These are phyloP conservation scores for Melanotaenia duboulayi DNA, from an alignment of 2,113 vertebrate species.

Conservation along the genomic window DNA sequence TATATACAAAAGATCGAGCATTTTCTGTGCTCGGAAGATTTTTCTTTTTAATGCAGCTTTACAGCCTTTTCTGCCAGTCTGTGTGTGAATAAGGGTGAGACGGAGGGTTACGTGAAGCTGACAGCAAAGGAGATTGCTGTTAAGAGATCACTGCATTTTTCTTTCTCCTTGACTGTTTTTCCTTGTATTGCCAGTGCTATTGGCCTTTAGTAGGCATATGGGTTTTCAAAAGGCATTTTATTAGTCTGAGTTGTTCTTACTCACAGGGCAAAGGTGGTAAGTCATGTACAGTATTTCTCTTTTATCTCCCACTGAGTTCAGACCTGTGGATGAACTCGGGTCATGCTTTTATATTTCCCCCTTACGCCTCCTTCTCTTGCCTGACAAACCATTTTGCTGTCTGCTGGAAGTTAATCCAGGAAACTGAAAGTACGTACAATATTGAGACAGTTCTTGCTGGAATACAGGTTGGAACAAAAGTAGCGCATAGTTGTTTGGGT, in stretches of 20 bases:
- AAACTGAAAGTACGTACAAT: slow-evolving; percentile 31
- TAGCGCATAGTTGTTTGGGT: not conserved
- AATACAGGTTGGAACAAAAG: not conserved
- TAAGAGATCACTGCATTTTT: slow-evolving; percentile 73
- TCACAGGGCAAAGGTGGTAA: slow-evolving; percentile 75
- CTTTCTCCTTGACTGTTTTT: slow-evolving; percentile 55
- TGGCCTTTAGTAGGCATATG: slow-evolving; percentile 72
- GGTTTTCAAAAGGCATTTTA: slow-evolving; percentile 76
- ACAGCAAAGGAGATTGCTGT: slow-evolving; percentile 74
- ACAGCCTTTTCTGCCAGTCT: slow-evolving; percentile 34
- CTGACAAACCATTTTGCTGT: slow-evolving; percentile 57
- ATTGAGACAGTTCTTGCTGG: slow-evolving; percentile 13
- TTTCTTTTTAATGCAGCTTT: slow-evolving; percentile 64
- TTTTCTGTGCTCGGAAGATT: slow-evolving; percentile 41
- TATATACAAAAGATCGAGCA: slow-evolving; percentile 50
- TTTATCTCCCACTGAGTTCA: slow-evolving; percentile 60
- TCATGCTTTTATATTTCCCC: slow-evolving; percentile 72
- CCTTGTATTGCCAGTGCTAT: slow-evolving; percentile 54
- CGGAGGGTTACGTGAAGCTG: slow-evolving; percentile 67
- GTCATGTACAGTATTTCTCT: slow-evolving; percentile 74
- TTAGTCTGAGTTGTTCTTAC: slow-evolving; percentile 73
- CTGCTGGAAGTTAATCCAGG: slow-evolving; percentile 39
- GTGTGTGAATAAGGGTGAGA: slow-evolving; percentile 69
- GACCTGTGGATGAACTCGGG: slow-evolving; percentile 59
- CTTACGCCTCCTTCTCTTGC: slow-evolving; percentile 55